Evolutionary conservation across 2,797 vertebrate genomes (phyloP).

Genomic region (Danionella dracula): DNA sequence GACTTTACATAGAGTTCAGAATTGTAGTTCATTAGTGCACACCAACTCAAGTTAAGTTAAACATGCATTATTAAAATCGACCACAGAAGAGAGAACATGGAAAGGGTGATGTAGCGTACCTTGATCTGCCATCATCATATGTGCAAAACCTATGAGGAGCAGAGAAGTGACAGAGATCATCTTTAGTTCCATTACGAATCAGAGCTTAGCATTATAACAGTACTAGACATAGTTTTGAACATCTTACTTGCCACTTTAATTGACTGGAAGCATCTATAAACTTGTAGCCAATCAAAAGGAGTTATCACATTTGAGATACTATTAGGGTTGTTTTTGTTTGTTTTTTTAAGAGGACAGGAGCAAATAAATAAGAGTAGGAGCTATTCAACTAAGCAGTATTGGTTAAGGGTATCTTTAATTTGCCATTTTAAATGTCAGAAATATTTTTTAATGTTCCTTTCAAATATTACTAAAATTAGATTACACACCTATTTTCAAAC

Average conservation of each 20-base stretch:
- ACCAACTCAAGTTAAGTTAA: constrained; percentile 6
- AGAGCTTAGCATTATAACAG: constrained; percentile 8
- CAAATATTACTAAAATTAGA: no score
- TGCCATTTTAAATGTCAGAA: no score
- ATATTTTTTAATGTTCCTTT: no score
- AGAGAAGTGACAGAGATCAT: constrained; percentile 10
- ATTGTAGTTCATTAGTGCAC: not conserved
- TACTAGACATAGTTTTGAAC: not conserved
- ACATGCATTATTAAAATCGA: constrained; percentile 19
- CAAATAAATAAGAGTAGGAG: no score
- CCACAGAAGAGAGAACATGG: not conserved
- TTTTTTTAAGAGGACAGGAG: no score
- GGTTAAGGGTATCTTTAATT: no score
- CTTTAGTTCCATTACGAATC: not conserved
- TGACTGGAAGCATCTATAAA: no score
- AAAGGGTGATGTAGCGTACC: constrained; percentile 65
- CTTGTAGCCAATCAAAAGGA: no score
- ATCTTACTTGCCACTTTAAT: not conserved
- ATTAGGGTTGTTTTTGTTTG: no score
- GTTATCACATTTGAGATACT: no score
- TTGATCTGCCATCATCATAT: constrained; percentile 98
- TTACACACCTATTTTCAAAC: no score
- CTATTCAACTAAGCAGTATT: no score
- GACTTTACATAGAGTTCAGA: not conserved
- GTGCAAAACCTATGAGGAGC: constrained; percentile 82